Conservation (phyloP, 2,797 vertebrate genomes). For the Pseudochirops corinnae region DNA sequence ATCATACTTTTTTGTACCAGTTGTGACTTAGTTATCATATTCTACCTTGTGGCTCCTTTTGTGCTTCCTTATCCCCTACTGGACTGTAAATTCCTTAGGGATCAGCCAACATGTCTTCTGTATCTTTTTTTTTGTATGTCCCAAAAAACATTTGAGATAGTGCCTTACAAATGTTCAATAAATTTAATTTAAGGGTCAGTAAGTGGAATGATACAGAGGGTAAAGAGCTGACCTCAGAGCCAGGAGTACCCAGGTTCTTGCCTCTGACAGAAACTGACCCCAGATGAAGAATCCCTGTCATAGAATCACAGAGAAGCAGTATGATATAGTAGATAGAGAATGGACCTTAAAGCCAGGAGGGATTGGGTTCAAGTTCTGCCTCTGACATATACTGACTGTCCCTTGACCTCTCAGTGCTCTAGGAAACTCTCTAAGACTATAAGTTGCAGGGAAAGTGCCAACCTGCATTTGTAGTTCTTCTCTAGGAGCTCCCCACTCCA, state of each 20-base stretch:
- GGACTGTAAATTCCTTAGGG: background rate
- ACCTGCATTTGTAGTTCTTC: background rate
- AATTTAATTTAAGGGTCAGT: background rate
- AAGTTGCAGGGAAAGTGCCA: background rate
- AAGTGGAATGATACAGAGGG: background rate
- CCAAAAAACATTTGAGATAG: background rate
- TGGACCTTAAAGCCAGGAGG: background rate
- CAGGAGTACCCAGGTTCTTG: background rate
- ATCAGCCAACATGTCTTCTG: background rate
- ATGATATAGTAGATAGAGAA: background rate
- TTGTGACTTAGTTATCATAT: background rate
- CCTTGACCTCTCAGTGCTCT: background rate
- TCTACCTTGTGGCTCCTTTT: background rate
- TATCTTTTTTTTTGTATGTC: background rate
- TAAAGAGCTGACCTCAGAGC: background rate
- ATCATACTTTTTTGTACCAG: background rate
- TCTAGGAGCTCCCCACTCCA: background rate
- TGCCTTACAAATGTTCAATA: background rate
- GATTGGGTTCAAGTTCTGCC: background rate
- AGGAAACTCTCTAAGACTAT: background rate
- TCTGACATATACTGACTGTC: background rate
- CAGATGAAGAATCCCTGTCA: background rate
- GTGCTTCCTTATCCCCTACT: background rate
- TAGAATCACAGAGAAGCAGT: background rate
- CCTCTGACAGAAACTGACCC: background rate